A percentile compares a stretch with the other conserved stretches of the same genome.
phyloP scores from a whole-genome alignment of 2,797 vertebrate species.

The Capromys pilorides region DNA sequence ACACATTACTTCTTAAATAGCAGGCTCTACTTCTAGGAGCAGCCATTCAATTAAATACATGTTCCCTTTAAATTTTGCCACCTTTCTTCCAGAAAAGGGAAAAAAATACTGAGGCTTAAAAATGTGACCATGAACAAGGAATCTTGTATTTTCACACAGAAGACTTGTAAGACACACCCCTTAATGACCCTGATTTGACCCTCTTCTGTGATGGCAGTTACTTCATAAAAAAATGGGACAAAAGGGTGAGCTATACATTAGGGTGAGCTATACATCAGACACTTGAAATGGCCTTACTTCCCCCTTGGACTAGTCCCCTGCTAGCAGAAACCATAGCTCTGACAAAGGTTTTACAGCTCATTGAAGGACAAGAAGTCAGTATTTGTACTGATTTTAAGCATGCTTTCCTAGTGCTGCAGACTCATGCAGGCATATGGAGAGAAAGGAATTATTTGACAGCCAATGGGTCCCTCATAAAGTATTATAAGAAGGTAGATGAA shows the following conservation, averaged over 20 bases:
- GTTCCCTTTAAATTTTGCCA: not conserved
- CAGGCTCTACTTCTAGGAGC: not conserved
- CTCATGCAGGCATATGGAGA: not conserved
- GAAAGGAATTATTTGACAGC: not conserved
- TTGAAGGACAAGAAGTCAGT: not conserved
- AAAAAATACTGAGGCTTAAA: not conserved
- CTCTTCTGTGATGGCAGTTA: not conserved
- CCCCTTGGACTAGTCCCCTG: not conserved
- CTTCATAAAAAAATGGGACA: not conserved
- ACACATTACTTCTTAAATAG: not conserved
- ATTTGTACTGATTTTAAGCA: not conserved
- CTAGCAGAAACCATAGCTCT: not conserved
- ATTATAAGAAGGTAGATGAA: not conserved
- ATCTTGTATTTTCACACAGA: not conserved
- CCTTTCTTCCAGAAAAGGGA: not conserved
- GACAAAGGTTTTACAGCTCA: not conserved
- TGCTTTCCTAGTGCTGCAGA: not conserved
- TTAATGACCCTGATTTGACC: not conserved
- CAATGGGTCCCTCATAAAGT: not conserved
- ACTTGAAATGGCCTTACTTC: not conserved
- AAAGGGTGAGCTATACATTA: not conserved
- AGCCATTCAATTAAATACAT: not conserved
- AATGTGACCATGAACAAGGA: not conserved
- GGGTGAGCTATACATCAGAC: not conserved
- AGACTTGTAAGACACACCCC: not conserved